Conservation (phyloP, 2,888 invertebrate species). For the Poecilus cupreus region DNA sequence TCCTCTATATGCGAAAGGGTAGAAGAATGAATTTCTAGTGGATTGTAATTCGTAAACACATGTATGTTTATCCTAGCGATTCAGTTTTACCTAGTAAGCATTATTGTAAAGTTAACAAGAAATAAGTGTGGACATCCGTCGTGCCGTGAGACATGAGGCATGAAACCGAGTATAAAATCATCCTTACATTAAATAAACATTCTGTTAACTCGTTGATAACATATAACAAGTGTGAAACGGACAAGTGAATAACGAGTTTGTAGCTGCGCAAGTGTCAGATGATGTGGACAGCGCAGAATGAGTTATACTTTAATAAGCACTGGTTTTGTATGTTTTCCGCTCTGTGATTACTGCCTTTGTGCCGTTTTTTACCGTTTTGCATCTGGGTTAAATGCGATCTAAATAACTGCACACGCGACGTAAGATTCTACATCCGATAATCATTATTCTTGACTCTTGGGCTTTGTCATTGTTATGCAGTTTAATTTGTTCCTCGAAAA, state of each 20-base stretch:
- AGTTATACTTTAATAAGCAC: conserved; percentile 38
- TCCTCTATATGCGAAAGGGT: too few species aligned
- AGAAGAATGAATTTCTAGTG: too few species aligned
- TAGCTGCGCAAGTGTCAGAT: not conserved
- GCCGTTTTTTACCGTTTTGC: conserved; percentile 26
- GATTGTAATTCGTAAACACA: too few species aligned
- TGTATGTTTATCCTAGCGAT: too few species aligned
- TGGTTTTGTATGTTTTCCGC: conserved; percentile 39
- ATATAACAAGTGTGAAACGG: conserved; percentile 37
- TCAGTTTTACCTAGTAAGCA: too few species aligned
- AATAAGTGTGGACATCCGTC: conserved; percentile 25
- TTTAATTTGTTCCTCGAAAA: too few species aligned
- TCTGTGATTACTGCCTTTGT: conserved; percentile 37
- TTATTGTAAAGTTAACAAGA: conserved; percentile 1
- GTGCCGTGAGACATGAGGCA: not conserved
- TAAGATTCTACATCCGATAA: too few species aligned
- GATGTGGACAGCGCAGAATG: not conserved
- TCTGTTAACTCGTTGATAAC: conserved; percentile 30
- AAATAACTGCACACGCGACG: conserved; percentile 22
- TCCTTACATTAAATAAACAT: conserved; percentile 34
- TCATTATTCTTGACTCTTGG: too few species aligned
- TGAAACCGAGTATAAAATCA: not conserved
- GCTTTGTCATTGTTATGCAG: too few species aligned
- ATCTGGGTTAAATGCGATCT: conserved; percentile 30
- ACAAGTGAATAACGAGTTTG: conserved; percentile 38